Conservation (phyloP, 1,140 invertebrate species). For the Centruroides vittatus region DNA sequence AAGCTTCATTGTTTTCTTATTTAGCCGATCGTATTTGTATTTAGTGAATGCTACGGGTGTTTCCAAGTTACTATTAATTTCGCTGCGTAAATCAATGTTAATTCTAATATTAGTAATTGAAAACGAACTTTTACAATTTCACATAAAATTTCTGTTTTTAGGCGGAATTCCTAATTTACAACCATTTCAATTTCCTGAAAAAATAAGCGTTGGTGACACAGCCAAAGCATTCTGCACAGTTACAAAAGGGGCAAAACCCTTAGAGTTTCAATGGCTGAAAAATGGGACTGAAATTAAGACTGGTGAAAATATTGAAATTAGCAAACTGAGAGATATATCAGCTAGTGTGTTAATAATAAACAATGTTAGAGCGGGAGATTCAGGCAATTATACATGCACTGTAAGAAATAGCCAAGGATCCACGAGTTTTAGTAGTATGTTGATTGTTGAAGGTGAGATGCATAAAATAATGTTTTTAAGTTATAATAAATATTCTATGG, state of each 20-base stretch:
- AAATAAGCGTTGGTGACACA: constrained; percentile 4
- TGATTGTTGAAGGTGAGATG: constrained; percentile 6
- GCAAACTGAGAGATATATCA: constrained; percentile 1
- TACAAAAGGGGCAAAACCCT: neutral
- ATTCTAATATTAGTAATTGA: neutral
- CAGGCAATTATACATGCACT: constrained; percentile 6
- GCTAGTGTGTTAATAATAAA: neutral
- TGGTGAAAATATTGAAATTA: neutral
- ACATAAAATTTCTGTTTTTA: neutral
- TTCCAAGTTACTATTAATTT: no score
- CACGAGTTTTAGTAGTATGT: constrained; percentile 47
- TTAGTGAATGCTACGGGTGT: no score
- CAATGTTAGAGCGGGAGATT: neutral
- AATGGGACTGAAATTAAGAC: neutral
- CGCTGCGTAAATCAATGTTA: no score
- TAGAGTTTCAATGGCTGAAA: constrained; percentile 5
- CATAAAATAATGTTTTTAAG: neutral
- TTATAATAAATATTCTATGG: no score
- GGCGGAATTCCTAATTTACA: neutral
- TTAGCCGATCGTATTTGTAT: no score
- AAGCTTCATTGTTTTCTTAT: no score
- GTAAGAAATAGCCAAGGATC: constrained; percentile 22
- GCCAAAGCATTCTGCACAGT: constrained; percentile 1
- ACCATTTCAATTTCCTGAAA: neutral
- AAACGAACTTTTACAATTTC: neutral